Percentiles rank a stretch among this genome's conserved stretches.
Conservation (phyloP, 2,113 vertebrate species). For the Oryzias javanicus region DNA sequence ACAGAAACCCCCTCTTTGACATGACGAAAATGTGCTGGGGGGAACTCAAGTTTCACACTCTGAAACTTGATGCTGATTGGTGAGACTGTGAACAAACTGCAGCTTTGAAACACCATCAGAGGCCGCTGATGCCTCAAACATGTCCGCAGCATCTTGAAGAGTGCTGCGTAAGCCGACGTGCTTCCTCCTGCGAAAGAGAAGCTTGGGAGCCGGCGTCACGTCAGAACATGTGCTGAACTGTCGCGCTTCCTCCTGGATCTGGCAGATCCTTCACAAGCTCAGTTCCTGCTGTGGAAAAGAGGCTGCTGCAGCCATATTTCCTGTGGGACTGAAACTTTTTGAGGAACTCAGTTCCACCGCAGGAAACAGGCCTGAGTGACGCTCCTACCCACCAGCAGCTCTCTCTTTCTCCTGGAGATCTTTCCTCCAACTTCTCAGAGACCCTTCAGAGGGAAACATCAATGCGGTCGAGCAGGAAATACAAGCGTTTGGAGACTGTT, state of each 20-base stretch:
- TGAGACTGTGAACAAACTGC: background rate
- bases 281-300: conserved; percentile 4
- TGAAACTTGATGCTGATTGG: conserved; percentile 2
- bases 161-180: too few relatives aligned
- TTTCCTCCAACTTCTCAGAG: background rate
- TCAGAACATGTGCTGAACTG: too few relatives aligned
- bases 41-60: background rate
- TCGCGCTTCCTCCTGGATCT: background rate
- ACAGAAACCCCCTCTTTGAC: background rate
- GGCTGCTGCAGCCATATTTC: background rate
- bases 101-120: background rate
- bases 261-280: background rate
- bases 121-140: background rate
- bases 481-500: too few relatives aligned
- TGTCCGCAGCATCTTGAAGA: background rate
- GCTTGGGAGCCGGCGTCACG: too few relatives aligned
- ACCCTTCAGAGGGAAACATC: too few relatives aligned
- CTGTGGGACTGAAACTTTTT: conserved; percentile 10
- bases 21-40: background rate
- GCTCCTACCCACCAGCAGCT: background rate
- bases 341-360: conserved; percentile 7
- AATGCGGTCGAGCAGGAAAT: too few relatives aligned
- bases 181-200: background rate
- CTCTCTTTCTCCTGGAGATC: background rate
- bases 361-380: background rate